Evolutionary conservation across 2,113 vertebrate genomes (phyloP), one percentile per base, ranked within the genome.

Genomic region (Melanerpes aurifrons): DNA sequence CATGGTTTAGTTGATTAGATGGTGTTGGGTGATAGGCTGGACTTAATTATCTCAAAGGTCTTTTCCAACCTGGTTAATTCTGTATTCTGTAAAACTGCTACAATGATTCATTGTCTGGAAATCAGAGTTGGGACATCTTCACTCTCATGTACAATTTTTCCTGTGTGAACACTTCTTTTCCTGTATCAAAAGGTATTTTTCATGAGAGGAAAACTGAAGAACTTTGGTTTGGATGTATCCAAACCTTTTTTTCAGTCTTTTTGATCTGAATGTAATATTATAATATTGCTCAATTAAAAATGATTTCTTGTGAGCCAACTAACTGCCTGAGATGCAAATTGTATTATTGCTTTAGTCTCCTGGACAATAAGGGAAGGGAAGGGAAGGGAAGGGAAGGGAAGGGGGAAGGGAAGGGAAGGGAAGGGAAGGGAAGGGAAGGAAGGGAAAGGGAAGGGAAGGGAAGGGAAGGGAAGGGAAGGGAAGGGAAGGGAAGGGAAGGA

Each of bases 271-370:
- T 43, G 22, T 43, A 71, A 67, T 7, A 43, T 40, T 90, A 86
- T 68, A 91, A 90, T 83, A 71, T 57, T 70, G 21, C 35, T 76
- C 53, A 59, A 85, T 87, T 92, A 91, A 59, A 73, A 90, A 54
- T 75, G 8, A 75, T 94, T 90, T 64, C 22, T 86, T 95, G 15
- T 31, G 29, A 84, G 40, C 67, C 75, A 82, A 68, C n/a, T 94
- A 88, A 57, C 66, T 7, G 15, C 20, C 68, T 87, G 71, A 84
- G 72, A 82, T 96, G 68, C 53, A 91, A 90, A 90, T 77, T 90
- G 35, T 74, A 72, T 93, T 91, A 87, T 75, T 89, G 61, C 76
- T 81, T 73, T 73, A 77, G 76, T 82, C 84, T 92, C 35, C 56
- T 73, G 84, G 68, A 64, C 78, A 73, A 70, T 91, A n/a, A n/a